phyloP scores from a whole-genome alignment of 2,113 vertebrate genomes.

The Lepidothrix coronata region DNA sequence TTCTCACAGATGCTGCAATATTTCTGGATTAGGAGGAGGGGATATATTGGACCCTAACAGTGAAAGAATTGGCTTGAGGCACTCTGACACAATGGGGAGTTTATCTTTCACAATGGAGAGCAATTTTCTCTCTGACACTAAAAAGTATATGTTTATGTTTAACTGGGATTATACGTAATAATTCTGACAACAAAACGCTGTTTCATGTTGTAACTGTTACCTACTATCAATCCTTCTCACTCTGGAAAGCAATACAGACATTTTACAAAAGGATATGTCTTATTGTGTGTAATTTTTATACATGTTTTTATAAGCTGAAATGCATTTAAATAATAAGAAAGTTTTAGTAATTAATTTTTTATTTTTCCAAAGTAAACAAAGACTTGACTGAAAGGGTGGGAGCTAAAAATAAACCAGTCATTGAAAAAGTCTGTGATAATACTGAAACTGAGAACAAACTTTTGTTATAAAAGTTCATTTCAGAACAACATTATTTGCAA shows the following conservation, averaged over 20 bases:
- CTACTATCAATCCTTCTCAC: not conserved
- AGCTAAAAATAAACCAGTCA: not conserved
- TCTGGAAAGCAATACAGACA: not conserved
- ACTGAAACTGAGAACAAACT: not conserved
- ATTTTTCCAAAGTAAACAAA: not conserved
- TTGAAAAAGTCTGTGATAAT: not conserved
- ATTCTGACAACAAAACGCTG: not conserved
- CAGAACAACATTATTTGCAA: not conserved
- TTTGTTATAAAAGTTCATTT: not conserved
- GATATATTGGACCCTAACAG: not conserved
- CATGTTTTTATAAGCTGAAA: not conserved
- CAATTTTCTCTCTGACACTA: not conserved
- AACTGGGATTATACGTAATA: not conserved
- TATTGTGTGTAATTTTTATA: not conserved
- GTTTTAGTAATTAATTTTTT: not conserved
- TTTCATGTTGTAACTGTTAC: not conserved
- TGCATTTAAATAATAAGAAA: not conserved
- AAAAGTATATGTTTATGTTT: not conserved
- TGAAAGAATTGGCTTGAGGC: not conserved
- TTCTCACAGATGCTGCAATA: conserved; percentile 31
- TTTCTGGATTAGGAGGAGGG: conserved; percentile 49
- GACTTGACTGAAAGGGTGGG: not conserved
- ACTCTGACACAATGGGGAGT: not conserved
- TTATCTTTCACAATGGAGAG: conserved; percentile 18
- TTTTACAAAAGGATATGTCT: not conserved